Evolutionary conservation across 2,797 vertebrate species (phyloP), one percentile per base, ranked within the genome.

Genomic region (Rhinella marina): DNA sequence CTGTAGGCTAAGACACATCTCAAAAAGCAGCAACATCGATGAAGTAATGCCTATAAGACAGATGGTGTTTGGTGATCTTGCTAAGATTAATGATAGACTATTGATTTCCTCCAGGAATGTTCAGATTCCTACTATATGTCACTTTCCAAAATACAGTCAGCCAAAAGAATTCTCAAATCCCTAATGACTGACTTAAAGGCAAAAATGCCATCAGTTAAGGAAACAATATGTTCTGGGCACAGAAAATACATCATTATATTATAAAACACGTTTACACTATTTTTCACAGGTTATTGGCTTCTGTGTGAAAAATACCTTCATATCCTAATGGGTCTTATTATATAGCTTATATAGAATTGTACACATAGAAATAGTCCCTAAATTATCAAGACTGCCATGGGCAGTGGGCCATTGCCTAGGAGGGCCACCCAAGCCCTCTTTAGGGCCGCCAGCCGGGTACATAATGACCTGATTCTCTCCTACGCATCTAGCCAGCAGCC

Each of bases 11-110:
- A 64, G 25, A 82, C n/a, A 23, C 21, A 76, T 52, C 32, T 87
- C 81, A 78, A 16, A 27, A 23, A 56, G 41, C 50, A 78, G 64
- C 68, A 61, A 83, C 68, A 82, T 54, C 25, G 56, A 66, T 77
- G 52, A 64, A 76, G 80, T 56, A 83, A 70, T 57, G n/a, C 23
- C 86, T 76, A n/a, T 66, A 84, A 84, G 72, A 88, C 56, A 84
- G 75, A 84, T 88, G 75, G 81, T 57, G 62, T 57, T 41, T 78
- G 59, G 25, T 70, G 73, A 78, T 80, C 54, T 73, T 59, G 52
- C 62, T 19, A n/a, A 79, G 62, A 88, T 48, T 79, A 87, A 87
- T 87, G 29, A 84, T 62, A 84, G n/a, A 87, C 27, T 84, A 88
- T 84, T 88, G 75, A 84, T 84, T 68, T 75, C 21, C 57, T 48